A percentile compares a stretch with the other conserved stretches of the same genome.
These are phyloP conservation scores for Lamellibrachia satsuma DNA, from an alignment of 2,888 invertebrate genomes.

Conservation along the genomic window DNA sequence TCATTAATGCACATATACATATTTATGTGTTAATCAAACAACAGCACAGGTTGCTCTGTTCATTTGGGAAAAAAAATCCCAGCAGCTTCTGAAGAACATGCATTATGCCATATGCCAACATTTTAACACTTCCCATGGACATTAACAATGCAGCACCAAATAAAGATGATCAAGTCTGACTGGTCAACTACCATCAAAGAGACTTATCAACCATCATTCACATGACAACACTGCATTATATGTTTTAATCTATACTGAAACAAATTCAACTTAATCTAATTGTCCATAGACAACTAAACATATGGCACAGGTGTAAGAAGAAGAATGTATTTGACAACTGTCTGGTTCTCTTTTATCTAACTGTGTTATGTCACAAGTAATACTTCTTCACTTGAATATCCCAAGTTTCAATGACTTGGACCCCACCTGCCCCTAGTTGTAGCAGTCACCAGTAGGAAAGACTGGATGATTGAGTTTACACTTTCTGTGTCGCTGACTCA, in stretches of 20 bases:
- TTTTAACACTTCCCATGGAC: neutral
- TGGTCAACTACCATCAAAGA: no score
- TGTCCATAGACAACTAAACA: neutral
- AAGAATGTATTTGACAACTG: neutral
- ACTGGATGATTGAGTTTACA: neutral
- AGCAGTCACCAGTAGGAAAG: neutral
- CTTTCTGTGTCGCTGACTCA: neutral
- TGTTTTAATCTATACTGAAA: no score
- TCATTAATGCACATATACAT: constrained; percentile 10
- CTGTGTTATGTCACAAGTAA: neutral
- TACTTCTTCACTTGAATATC: neutral
- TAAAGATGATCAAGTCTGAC: neutral
- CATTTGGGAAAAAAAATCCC: neutral
- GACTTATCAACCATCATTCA: no score
- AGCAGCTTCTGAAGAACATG: neutral
- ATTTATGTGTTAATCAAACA: neutral
- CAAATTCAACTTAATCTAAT: no score
- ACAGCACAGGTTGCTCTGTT: neutral
- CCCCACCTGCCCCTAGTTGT: neutral
- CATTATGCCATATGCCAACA: neutral
- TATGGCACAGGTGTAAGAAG: neutral
- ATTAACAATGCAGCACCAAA: neutral
- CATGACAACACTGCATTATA: no score
- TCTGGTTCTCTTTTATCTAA: neutral
- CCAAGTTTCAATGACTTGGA: neutral